Conservation (phyloP, 2,113 vertebrate species). For the Acrocephalus kingi region DNA sequence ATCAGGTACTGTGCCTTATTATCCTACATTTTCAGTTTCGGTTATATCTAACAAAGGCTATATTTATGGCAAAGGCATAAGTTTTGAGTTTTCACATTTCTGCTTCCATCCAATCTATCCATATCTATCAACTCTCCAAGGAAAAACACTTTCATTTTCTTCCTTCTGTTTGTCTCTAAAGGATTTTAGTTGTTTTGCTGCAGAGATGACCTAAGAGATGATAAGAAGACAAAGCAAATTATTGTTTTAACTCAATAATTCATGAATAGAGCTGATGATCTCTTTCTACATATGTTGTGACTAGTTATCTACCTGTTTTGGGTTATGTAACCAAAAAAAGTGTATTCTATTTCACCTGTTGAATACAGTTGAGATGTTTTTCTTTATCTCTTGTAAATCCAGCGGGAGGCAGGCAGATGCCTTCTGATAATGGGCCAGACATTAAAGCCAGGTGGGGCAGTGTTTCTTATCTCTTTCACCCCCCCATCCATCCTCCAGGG, state of each 20-base stretch:
- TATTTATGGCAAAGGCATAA: neutral
- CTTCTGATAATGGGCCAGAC: too few species aligned
- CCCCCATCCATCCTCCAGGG: too few species aligned
- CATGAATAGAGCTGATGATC: neutral
- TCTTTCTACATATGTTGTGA: neutral
- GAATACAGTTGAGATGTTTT: too few species aligned
- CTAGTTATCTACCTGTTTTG: neutral
- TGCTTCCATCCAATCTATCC: neutral
- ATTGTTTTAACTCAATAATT: neutral
- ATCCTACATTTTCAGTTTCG: neutral
- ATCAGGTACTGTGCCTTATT: neutral
- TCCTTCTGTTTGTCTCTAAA: neutral
- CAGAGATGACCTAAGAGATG: neutral
- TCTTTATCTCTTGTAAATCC: too few species aligned
- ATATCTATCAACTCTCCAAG: neutral
- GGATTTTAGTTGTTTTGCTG: neutral
- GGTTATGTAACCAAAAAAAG: too few species aligned
- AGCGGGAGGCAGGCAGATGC: too few species aligned
- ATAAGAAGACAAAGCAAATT: neutral
- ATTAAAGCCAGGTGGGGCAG: too few species aligned
- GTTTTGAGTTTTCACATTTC: neutral
- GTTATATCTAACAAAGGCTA: neutral
- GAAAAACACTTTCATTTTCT: neutral
- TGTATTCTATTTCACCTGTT: too few species aligned
- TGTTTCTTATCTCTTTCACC: too few species aligned